phyloP scores from a whole-genome alignment of 2,888 invertebrate genomes.

The Sclerodermus sp. region DNA sequence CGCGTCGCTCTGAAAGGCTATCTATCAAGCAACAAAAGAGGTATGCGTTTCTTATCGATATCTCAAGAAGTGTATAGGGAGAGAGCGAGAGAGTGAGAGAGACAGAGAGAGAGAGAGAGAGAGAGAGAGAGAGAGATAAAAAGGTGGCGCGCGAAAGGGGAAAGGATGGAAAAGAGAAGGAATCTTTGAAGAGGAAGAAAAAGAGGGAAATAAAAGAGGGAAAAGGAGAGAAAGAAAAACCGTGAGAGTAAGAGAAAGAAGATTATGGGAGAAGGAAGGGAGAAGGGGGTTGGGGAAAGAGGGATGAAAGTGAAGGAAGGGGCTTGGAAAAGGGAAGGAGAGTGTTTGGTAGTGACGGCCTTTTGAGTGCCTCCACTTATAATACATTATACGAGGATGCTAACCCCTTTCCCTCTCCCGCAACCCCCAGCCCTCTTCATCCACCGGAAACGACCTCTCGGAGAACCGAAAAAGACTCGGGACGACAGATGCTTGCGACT shows the following conservation, averaged over 20 bases:
- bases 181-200: too few species aligned
- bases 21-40: conserved; percentile 44
- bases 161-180: too few species aligned
- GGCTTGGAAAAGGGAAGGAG: conserved; percentile 11
- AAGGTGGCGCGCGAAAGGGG: not conserved
- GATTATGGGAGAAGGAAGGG: not conserved
- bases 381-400: conserved; percentile 38
- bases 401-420: conserved; percentile 18
- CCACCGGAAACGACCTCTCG: conserved; percentile 5
- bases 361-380: conserved; percentile 42
- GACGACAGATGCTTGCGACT: conserved; percentile 29
- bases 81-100: conserved; percentile 32
- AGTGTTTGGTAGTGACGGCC: conserved; percentile 45
- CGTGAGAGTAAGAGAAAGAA: conserved; percentile 4
- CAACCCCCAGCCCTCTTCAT: conserved; percentile 8
- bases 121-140: conserved; percentile 30
- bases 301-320: too few species aligned
- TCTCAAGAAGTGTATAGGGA: conserved; percentile 19
- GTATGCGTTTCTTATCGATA: conserved; percentile 44
- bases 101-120: not conserved
- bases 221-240: conserved; percentile 14
- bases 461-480: conserved; percentile 19
- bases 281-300: conserved; percentile 1
- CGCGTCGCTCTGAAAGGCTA: conserved; percentile 37
- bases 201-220: too few species aligned